Evolutionary conservation across 2,888 invertebrate species (phyloP), one percentile per base, ranked within the genome.

Genomic region (Limnephilus rhombicus): DNA sequence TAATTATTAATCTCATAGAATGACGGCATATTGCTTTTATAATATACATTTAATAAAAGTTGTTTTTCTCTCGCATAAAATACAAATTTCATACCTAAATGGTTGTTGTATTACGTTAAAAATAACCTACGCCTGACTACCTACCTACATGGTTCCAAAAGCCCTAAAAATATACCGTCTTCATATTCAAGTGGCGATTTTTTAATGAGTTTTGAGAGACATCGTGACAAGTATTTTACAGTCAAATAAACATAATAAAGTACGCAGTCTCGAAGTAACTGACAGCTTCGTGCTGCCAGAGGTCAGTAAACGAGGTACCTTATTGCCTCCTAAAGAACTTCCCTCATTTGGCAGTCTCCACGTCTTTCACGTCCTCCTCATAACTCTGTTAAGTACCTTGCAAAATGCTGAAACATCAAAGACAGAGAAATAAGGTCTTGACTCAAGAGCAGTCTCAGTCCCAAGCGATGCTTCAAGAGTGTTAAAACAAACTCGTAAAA

Each of bases 371-470:
- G 68, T n/a, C 24, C 24, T 68, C 24, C 68, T 68, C 68, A 68
- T 68, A 68, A 68, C 53, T 53, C 53, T 18, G 15, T 53, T 53
- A 53, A 53, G 53, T 53, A 53, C 68, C 68, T 68, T 9, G 68
- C 68, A 68, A 68, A 68, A 68, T 68, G 68, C 68, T 68, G 68
- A 68, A 68, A 68, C 68, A 68, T 68, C 68, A 68, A 68, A 68
- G 68, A 68, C 68, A 68, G 24, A 9, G 68, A 9, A 11, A 68
- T 9, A 68, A 5, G 24, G 18, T 68, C n/a, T 68, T 68, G 68
- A 68, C n/a, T 18, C 68, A 24, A 68, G 68, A 68, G 1, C 68
- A 24, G 68, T n/a, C 68, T 68, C n/a, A 18, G 18, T 68, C 53
- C 53, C 53, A 24, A 24, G 68, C 24, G 68, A 68, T 68, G 24